These are phyloP conservation scores for Mimumesa dahlbomi DNA, from an alignment of 2,888 invertebrate genomes.

Conservation along the genomic window DNA sequence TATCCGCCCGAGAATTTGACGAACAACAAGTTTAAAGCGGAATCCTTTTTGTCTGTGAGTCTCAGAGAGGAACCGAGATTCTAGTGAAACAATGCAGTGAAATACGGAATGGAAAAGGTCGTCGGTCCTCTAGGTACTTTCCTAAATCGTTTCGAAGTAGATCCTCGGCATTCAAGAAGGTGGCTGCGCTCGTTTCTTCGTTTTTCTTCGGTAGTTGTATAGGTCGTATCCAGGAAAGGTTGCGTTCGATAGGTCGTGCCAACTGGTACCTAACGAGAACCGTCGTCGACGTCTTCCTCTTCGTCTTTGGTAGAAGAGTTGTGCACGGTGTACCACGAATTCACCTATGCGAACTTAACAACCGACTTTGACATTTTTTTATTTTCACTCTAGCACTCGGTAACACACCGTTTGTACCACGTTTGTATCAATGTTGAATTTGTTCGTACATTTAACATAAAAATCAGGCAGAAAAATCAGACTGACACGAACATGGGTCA, in stretches of 20 bases:
- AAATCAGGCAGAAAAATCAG: too few relatives aligned
- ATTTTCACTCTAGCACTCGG: too few relatives aligned
- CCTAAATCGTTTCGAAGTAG: constrained; percentile 43
- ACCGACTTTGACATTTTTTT: too few relatives aligned
- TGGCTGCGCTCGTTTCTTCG: constrained; percentile 34
- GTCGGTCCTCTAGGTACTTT: constrained; percentile 33
- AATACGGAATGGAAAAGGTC: constrained; percentile 37
- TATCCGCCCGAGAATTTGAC: neutral
- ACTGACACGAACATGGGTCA: too few relatives aligned
- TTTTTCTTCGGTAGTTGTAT: constrained; percentile 29
- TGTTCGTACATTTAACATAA: too few relatives aligned
- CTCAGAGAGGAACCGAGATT: neutral
- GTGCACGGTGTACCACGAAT: constrained; percentile 28
- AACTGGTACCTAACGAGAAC: constrained; percentile 56
- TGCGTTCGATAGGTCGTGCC: constrained; percentile 64
- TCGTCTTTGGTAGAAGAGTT: constrained; percentile 21
- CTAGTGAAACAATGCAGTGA: constrained; percentile 20
- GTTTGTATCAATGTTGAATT: too few relatives aligned
- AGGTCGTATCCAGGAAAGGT: constrained; percentile 55
- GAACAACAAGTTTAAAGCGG: neutral
- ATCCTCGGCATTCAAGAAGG: constrained; percentile 51
- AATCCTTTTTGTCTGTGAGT: neutral
- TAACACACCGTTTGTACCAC: too few relatives aligned
- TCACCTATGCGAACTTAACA: too few relatives aligned
- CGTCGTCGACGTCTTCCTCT: constrained; percentile 41